These are phyloP conservation scores for Malaclemys terrapin DNA, from an alignment of 2,113 vertebrate species.

Conservation along the genomic window DNA sequence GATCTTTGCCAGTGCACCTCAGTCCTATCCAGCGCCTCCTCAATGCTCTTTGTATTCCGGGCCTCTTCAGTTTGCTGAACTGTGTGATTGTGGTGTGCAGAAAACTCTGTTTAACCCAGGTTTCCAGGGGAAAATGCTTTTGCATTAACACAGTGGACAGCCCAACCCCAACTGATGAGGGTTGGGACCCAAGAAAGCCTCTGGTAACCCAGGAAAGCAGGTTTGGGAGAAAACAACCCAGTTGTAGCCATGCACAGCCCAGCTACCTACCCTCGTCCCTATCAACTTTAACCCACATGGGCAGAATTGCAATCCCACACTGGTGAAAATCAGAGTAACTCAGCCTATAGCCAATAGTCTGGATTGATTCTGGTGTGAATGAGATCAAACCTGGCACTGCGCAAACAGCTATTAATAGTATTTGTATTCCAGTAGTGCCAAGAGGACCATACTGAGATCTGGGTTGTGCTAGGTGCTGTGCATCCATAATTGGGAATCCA, in stretches of 20 bases:
- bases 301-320: background rate
- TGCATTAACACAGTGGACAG: background rate
- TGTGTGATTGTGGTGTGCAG: too few species aligned
- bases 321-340: background rate
- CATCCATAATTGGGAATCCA: background rate
- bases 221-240: background rate
- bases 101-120: too few species aligned
- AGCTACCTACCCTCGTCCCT: background rate
- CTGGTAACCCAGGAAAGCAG: background rate
- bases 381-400: fast-evolving
- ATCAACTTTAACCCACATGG: background rate
- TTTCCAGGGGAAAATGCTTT: background rate
- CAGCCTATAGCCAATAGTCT: background rate
- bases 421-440: background rate
- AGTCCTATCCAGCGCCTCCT: too few species aligned
- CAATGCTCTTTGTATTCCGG: too few species aligned
- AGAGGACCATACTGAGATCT: fast-evolving
- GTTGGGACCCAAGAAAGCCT: background rate
- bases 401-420: fast-evolving
- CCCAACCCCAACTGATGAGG: background rate
- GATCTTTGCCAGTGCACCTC: too few species aligned
- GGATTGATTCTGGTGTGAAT: background rate
- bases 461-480: fast-evolving
- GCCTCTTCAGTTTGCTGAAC: too few species aligned
- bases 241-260: background rate